Evolutionary conservation across 2,888 invertebrate genomes (phyloP).

Genomic region (Acleris sparsana): DNA sequence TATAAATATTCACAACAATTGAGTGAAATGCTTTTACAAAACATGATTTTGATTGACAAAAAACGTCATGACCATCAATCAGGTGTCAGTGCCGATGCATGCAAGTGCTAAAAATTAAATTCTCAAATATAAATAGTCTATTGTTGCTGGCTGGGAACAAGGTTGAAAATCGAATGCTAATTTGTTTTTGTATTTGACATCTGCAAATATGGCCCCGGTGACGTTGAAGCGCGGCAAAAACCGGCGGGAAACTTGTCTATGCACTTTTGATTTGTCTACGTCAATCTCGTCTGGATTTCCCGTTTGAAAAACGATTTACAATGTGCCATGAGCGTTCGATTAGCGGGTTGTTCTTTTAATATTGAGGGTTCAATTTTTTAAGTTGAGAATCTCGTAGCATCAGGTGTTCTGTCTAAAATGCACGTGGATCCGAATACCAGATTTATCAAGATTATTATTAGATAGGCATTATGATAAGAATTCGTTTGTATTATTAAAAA

Average conservation of each 20-base stretch:
- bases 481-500: background rate
- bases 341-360: slow-evolving; percentile 53
- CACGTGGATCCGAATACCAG: background rate
- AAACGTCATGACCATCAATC: slow-evolving; percentile 73
- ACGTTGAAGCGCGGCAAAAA: slow-evolving; percentile 58
- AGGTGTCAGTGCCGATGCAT: slow-evolving; percentile 62
- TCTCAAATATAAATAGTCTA: slow-evolving; percentile 37
- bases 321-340: slow-evolving; percentile 57
- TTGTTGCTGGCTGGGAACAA: slow-evolving; percentile 37
- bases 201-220: slow-evolving; percentile 49
- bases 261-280: slow-evolving; percentile 62
- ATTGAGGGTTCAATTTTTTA: slow-evolving; percentile 13
- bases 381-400: background rate
- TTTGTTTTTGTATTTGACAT: slow-evolving; percentile 52
- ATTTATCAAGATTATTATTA: background rate
- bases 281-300: slow-evolving; percentile 43
- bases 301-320: slow-evolving; percentile 53
- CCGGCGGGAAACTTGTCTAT: slow-evolving; percentile 70
- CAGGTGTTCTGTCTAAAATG: background rate
- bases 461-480: background rate
- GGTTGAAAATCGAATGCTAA: slow-evolving; percentile 48
- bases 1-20: slow-evolving; percentile 77
- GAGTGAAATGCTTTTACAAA: slow-evolving; percentile 69
- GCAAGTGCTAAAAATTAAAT: slow-evolving; percentile 47
- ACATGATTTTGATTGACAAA: slow-evolving; percentile 71